Base-by-base conservation (phyloP, 2,113 vertebrate species). In the Dolichallabes microphthalmus region DNA sequence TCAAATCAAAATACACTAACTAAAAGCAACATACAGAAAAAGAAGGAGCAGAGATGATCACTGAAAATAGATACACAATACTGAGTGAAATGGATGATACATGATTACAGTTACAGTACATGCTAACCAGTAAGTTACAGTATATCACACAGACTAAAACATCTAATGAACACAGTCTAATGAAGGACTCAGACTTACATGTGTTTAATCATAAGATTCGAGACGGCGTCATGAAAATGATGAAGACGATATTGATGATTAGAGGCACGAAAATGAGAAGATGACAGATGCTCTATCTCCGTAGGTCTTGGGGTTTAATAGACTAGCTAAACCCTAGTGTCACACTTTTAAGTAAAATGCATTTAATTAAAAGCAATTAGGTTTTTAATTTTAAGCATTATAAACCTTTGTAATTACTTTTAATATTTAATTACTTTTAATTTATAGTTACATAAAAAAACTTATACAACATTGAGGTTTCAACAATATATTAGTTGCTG, bases 31-130 rank as follows among this genome's bases (percentile, higher is more conserved):
- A 35, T 8, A 71, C 2, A 58, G 35, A 15, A 83, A 39, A 55
- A 71, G 30, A 39, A 69, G 27, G 11, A 71, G 25, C 20, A 66
- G 39, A 66, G 39, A 80, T 50, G 25, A 27, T 50, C 53, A 39
- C 58, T 71, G 39, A 82, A n/a, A 22, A 68, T 50, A 66, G 53
- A 82, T 57, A 52, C 63, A 60, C 50, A 78, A 25, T 85, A 79
- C 61, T 63, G 76, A 60, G 45, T 66, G 19, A 74, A 50, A 74
- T n/a, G 39, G 55, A 82, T 32, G 60, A 71, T 63, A 82, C 63
- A 39, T 61, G 83, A 60, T 45, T 35, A 50, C 30, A 87, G 77
- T 84, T 39, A 68, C 30, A 80, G 79, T 17, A 52, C 68, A 84
- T 45, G 45, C 45, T 8, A 8, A 6, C 45, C 45, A 45, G 45